A percentile compares a stretch with the other conserved stretches of the same genome.
Evolutionary conservation across 1,140 invertebrate species (phyloP).

Genomic region (Rhopalosiphum padi): DNA sequence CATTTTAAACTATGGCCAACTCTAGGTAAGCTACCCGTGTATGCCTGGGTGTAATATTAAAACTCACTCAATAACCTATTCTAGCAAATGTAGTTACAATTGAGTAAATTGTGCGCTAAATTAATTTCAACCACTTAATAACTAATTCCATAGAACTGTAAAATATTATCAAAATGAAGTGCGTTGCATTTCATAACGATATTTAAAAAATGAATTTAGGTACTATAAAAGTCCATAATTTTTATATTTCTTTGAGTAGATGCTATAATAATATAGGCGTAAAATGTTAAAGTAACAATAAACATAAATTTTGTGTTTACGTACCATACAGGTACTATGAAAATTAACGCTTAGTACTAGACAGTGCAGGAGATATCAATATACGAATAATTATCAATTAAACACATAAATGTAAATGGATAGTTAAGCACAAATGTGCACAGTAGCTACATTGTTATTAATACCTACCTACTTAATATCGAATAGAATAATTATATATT

Average conservation of each 20-base stretch:
- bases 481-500: background rate
- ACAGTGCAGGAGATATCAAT: background rate
- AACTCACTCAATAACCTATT: too few species aligned
- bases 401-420: background rate
- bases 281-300: background rate
- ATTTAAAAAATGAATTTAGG: too few species aligned
- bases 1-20: too few species aligned
- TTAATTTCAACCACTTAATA: background rate
- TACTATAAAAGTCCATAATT: background rate
- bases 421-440: background rate
- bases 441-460: background rate
- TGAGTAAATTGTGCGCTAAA: background rate
- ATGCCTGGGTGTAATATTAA: too few species aligned
- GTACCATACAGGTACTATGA: background rate
- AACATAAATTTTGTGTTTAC: background rate
- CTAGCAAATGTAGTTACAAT: too few species aligned
- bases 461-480: too few species aligned
- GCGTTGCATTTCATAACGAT: background rate
- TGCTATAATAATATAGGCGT: background rate
- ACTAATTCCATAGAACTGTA: background rate
- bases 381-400: background rate
- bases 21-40: too few species aligned
- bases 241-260: background rate
- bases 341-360: background rate
- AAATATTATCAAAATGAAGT: background rate